Conservation (phyloP, 2,113 vertebrate species). For the Silurus glanis region DNA sequence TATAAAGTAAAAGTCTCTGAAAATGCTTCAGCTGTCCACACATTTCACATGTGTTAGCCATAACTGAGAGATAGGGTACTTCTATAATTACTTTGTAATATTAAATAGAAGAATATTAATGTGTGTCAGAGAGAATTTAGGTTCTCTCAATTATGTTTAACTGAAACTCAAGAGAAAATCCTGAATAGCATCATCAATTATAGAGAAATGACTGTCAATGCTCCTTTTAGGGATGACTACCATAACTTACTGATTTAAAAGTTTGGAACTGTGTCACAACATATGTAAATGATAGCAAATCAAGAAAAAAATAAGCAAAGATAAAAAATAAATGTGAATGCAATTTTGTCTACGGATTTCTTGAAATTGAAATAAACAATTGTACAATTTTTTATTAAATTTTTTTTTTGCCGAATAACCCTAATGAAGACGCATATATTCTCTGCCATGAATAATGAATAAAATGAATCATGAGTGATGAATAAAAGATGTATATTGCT, state of each 20-base stretch:
- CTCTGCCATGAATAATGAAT: conserved; percentile 21
- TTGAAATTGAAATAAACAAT: background rate
- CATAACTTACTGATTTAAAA: conserved; percentile 63
- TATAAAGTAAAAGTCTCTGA: background rate
- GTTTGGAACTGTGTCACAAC: conserved; percentile 49
- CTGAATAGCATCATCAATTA: background rate
- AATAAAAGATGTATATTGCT: conserved; percentile 54
- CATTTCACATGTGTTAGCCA: background rate
- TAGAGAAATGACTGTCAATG: conserved; percentile 30
- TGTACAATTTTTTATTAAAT: background rate
- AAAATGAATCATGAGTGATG: background rate
- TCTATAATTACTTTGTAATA: background rate
- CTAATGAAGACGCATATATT: conserved; percentile 55
- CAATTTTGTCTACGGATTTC: conserved; percentile 39
- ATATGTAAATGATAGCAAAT: conserved; percentile 61
- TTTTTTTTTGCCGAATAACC: conserved; percentile 45
- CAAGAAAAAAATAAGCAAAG: conserved; percentile 9
- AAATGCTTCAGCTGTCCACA: background rate
- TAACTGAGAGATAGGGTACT: background rate
- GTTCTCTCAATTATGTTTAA: background rate
- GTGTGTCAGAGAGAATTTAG: background rate
- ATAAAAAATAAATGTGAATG: conserved; percentile 56
- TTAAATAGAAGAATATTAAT: background rate
- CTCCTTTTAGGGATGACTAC: conserved; percentile 58
- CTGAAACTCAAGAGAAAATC: background rate